phyloP scores from a whole-genome alignment of 2,113 vertebrate genomes.

The Clinocottus analis region DNA sequence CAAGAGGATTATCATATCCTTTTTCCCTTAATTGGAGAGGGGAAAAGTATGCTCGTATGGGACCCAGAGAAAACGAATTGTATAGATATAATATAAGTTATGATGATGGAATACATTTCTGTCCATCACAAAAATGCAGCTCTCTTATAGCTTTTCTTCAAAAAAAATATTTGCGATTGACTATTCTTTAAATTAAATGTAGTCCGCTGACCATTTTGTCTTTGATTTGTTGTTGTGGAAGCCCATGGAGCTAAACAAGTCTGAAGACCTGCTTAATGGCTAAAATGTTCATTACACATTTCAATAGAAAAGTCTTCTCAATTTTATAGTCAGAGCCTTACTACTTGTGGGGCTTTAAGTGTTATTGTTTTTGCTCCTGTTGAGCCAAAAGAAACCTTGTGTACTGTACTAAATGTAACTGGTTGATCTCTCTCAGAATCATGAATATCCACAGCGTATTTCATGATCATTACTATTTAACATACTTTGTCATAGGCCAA shows the following conservation, averaged over 20 bases:
- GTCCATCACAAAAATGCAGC: background rate
- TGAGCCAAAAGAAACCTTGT: background rate
- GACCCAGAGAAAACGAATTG: slow-evolving; percentile 20
- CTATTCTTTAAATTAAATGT: slow-evolving; percentile 7
- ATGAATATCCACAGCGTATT: background rate
- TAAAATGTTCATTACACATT: background rate
- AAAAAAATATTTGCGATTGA: background rate
- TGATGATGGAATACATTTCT: slow-evolving; percentile 1
- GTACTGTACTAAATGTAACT: background rate
- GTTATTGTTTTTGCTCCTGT: background rate
- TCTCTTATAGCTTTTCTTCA: background rate
- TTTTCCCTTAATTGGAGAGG: slow-evolving; percentile 68
- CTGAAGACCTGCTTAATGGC: background rate
- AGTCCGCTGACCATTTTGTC: background rate
- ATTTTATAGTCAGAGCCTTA: background rate
- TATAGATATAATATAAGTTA: background rate
- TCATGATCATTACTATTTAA: background rate
- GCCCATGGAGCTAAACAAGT: background rate
- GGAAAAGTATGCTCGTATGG: slow-evolving; percentile 54
- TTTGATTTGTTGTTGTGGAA: background rate
- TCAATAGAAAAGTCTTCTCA: background rate
- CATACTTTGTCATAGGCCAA: too few species aligned
- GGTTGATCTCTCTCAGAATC: background rate
- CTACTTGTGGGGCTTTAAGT: background rate
- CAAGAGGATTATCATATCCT: slow-evolving; percentile 70